phyloP scores from a whole-genome alignment of 2,113 vertebrate genomes.

The Hippocampus barbouri region DNA sequence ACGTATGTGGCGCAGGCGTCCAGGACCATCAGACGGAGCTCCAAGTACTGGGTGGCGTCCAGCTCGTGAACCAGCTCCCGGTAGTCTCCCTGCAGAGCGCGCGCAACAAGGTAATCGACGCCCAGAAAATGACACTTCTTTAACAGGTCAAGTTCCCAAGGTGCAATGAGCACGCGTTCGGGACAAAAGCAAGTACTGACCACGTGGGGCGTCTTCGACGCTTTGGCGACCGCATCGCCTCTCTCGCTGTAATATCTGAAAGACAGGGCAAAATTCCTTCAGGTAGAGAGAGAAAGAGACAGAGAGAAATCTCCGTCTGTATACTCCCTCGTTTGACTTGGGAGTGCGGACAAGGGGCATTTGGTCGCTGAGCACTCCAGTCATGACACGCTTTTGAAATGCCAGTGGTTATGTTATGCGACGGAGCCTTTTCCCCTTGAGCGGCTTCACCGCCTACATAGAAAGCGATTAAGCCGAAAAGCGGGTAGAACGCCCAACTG shows the following conservation, averaged over 20 bases:
- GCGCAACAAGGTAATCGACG: neutral
- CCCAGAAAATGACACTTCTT: no score
- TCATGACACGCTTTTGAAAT: no score
- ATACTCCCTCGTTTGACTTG: no score
- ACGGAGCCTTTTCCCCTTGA: no score
- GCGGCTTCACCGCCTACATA: no score
- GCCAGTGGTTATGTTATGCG: no score
- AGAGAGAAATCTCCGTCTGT: no score
- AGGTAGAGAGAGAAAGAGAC: neutral
- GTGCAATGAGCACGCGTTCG: neutral
- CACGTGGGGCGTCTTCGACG: constrained; percentile 84
- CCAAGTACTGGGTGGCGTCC: constrained; percentile 80
- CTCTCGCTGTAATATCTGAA: constrained; percentile 84
- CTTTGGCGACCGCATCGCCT: constrained; percentile 85
- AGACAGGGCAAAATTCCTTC: constrained; percentile 9
- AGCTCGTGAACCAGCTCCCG: constrained; percentile 84
- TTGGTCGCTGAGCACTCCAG: no score
- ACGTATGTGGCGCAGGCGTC: constrained; percentile 85
- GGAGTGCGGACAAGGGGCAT: no score
- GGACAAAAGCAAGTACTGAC: constrained; percentile 62
- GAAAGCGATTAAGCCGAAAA: no score
- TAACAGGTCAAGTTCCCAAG: no score
- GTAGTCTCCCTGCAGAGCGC: constrained; percentile 78
- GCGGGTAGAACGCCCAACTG: no score
- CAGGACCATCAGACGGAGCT: constrained; percentile 81